These are phyloP conservation scores for Podarcis cretensis DNA, from an alignment of 2,113 vertebrate genomes.

Conservation along the genomic window DNA sequence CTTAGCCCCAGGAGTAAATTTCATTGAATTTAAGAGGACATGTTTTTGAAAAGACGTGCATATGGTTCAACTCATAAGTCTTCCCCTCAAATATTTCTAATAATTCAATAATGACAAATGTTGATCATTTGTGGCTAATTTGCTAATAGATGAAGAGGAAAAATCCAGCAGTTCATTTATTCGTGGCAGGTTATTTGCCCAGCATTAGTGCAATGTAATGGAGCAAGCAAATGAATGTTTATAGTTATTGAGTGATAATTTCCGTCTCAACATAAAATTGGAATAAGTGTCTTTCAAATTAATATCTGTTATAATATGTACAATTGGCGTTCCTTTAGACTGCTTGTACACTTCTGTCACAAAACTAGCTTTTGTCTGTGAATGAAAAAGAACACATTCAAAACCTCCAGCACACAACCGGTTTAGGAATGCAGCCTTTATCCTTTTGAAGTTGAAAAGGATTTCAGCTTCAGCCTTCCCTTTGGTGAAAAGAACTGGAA, in stretches of 20 bases:
- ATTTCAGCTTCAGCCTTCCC: neutral
- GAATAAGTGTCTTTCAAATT: neutral
- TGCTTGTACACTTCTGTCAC: neutral
- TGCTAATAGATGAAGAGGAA: constrained; percentile 1
- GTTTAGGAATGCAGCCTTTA: neutral
- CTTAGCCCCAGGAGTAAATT: neutral
- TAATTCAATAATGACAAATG: neutral
- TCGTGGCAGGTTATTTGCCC: constrained; percentile 50
- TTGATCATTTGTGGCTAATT: constrained; percentile 11
- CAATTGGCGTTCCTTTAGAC: neutral
- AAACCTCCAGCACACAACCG: neutral
- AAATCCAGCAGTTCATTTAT: constrained; percentile 23
- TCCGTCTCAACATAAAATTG: constrained; percentile 30
- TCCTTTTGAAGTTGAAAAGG: neutral
- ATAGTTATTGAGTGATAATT: constrained; percentile 66
- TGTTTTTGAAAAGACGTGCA: neutral
- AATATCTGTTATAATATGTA: neutral
- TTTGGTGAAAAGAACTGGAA: rapidly evolving
- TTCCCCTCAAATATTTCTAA: neutral
- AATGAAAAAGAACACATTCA: neutral
- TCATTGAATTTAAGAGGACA: neutral
- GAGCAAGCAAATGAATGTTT: constrained; percentile 69
- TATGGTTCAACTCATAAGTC: neutral
- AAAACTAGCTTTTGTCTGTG: neutral
- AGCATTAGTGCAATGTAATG: constrained; percentile 64